These are phyloP conservation scores for Strigamia transsilvanica DNA, from an alignment of 2,888 invertebrate genomes.

Conservation along the genomic window DNA sequence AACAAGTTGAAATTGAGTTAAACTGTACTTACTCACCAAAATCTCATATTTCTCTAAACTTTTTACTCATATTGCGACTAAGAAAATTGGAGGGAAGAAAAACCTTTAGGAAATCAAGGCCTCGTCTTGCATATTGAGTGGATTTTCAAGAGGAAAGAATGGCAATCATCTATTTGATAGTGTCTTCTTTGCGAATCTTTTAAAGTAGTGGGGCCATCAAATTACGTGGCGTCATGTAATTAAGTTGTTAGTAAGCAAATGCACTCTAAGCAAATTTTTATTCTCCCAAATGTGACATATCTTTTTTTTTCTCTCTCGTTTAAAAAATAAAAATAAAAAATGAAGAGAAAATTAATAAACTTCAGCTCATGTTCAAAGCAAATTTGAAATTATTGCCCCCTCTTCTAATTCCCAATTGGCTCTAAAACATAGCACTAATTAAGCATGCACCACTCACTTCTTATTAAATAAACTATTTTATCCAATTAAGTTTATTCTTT, in stretches of 20 bases:
- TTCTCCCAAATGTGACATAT: background rate
- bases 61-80: slow-evolving; percentile 22
- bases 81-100: background rate
- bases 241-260: slow-evolving; percentile 22
- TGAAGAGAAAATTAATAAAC: slow-evolving; percentile 6
- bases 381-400: slow-evolving; percentile 29
- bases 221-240: slow-evolving; percentile 2
- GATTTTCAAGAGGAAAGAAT: background rate
- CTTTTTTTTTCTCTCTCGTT: background rate
- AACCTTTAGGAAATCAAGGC: slow-evolving; percentile 12
- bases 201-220: slow-evolving; percentile 23
- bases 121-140: slow-evolving; percentile 42
- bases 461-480: slow-evolving; percentile 47
- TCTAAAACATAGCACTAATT: slow-evolving; percentile 17
- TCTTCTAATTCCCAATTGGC: slow-evolving; percentile 23
- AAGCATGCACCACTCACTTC: slow-evolving; percentile 49
- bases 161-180: slow-evolving; percentile 40
- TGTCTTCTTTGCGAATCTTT: slow-evolving; percentile 20
- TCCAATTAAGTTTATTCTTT: slow-evolving; percentile 32
- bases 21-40: slow-evolving; percentile 43
- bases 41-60: slow-evolving; percentile 33
- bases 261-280: background rate
- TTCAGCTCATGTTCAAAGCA: slow-evolving; percentile 22
- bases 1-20: slow-evolving; percentile 44
- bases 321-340: background rate